Evolutionary conservation across 2,797 vertebrate genomes (phyloP).

Genomic region (Chiroxiphia lanceolata): DNA sequence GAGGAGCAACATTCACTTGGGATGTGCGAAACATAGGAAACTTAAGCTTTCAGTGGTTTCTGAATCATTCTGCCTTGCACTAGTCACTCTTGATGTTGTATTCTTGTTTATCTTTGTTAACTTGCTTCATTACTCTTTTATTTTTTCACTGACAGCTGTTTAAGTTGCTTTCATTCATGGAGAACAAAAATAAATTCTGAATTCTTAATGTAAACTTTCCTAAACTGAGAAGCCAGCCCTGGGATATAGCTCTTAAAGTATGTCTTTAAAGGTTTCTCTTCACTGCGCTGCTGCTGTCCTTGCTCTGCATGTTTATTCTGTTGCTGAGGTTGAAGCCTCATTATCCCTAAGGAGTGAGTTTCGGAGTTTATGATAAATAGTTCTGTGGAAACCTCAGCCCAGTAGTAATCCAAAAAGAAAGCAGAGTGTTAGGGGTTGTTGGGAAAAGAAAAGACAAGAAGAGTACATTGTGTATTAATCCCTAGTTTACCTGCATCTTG

Average conservation of each 20-base stretch:
- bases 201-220: not conserved
- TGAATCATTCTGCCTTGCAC: not conserved
- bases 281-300: not conserved
- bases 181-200: conserved; percentile 5
- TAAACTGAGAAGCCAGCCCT: not conserved
- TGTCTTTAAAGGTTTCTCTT: not conserved
- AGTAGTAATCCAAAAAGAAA: not conserved
- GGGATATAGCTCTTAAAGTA: not conserved
- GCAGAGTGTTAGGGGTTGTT: not conserved
- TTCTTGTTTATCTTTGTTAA: not conserved
- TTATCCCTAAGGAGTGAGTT: not conserved
- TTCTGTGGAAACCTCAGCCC: not conserved
- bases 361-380: not conserved
- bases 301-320: not conserved
- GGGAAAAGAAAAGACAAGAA: not conserved
- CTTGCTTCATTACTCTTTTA: not conserved
- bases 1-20: not conserved
- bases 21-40: not conserved
- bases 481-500: not conserved
- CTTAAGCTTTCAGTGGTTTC: not conserved
- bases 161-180: not conserved
- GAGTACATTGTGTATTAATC: not conserved
- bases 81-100: not conserved
- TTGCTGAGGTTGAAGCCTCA: not conserved
- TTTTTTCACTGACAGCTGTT: not conserved